Evolutionary conservation across 1,140 invertebrate species (phyloP), one percentile per base, ranked within the genome.

Genomic region (Artemia franciscana): DNA sequence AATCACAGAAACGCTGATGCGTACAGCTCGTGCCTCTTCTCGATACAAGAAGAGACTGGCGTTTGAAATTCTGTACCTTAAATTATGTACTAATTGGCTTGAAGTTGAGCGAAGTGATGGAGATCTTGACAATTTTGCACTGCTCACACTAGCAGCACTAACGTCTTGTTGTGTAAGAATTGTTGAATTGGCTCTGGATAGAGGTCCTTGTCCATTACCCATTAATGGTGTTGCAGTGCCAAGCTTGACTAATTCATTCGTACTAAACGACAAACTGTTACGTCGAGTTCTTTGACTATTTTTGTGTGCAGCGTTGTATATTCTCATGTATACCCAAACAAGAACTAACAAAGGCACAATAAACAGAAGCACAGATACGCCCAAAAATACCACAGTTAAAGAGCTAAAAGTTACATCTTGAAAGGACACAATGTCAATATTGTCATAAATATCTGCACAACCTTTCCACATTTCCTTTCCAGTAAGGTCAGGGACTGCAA

Each of bases 1-100:
- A 26, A 82, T 78, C 2, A 82, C 79, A 65, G 86, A 69, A 26
- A 84, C 80, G 67, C 84, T 86, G 58, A 88, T 83, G 61, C 84
- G 79, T 3, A 85, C 86, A 0, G 86, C 85, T 63, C 86, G 77
- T 26, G 84, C 82, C 71, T 88, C 86, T 71, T 88, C 85, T 23
- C 85, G 76, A 70, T 87, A 86, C 62, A 82, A 78, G 71, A 88
- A 88, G 62, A 86, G 73, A n/a, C 83, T 85, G 9, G 84, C 86
- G 69, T 88, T 88, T 62, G 84, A 86, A 56, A 88, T 84, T 7
- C 83, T 75, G 70, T 84, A 81, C 39, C 82, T 80, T 60, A 87
- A 73, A 5, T 80, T 82, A 60, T 80, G 83, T 66, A 86, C 70
- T 57, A 73, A 65, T 61, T 68, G 67, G 15, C 64, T 66, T 5